Percentiles rank a stretch among this genome's conserved stretches.
These are phyloP conservation scores for Eidolon dupreanum DNA, from an alignment of 2,797 vertebrate species.

Conservation along the genomic window DNA sequence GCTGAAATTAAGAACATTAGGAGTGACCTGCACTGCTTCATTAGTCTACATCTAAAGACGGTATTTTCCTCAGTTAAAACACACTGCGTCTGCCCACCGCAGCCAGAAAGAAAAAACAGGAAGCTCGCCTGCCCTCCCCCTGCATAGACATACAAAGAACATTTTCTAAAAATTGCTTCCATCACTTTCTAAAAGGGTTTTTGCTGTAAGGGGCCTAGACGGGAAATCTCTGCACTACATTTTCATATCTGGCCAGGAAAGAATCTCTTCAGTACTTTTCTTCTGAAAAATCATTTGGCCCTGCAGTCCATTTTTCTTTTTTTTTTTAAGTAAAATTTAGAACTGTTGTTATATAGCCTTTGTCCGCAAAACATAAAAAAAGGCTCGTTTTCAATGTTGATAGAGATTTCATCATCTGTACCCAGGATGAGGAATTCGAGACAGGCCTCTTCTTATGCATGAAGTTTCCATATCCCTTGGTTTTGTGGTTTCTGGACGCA, in stretches of 20 bases:
- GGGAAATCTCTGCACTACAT: not conserved
- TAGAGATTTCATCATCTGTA: not conserved
- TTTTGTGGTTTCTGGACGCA: not conserved
- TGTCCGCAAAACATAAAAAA: not conserved
- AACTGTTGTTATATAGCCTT: not conserved
- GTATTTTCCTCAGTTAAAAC: not conserved
- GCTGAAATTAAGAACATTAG: no score
- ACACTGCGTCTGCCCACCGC: accelerated
- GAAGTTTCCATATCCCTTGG: not conserved
- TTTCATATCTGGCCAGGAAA: not conserved
- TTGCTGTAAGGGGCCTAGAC: not conserved
- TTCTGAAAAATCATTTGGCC: not conserved
- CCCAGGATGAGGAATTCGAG: not conserved
- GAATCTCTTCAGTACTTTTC: not conserved
- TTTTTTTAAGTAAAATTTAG: not conserved
- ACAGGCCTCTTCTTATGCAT: not conserved
- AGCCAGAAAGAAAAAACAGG: not conserved
- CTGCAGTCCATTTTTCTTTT: not conserved
- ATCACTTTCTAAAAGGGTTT: not conserved
- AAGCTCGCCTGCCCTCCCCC: accelerated
- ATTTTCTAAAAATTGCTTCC: not conserved
- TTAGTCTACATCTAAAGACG: not conserved
- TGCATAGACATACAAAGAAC: no score
- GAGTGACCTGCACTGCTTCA: accelerated
- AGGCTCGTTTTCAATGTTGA: not conserved